These are phyloP conservation scores for Emydura subglobosa DNA, from an alignment of 2,113 vertebrate genomes.

Conservation along the genomic window DNA sequence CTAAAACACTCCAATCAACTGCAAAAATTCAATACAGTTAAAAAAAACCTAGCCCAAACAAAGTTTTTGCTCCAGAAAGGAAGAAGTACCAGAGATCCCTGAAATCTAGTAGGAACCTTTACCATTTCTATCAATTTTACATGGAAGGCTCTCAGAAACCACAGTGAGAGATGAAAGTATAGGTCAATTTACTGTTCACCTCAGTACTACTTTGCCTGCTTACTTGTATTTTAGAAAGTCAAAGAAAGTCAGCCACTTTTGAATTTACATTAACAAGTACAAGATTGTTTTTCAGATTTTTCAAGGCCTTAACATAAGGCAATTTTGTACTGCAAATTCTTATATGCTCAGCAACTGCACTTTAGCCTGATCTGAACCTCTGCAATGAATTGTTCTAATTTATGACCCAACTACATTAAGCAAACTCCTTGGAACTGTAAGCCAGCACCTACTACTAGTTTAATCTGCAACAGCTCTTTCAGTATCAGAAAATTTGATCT, in stretches of 20 bases:
- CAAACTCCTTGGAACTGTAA: not conserved
- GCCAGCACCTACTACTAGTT: not conserved
- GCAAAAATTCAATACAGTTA: not conserved
- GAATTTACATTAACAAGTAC: not conserved
- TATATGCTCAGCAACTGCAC: not conserved
- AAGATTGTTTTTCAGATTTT: not conserved
- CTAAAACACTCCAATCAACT: not conserved
- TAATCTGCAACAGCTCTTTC: accelerated
- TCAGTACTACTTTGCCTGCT: not conserved
- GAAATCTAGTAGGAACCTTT: not conserved
- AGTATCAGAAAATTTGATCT: not conserved
- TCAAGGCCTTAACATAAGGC: not conserved
- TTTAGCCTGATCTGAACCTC: not conserved
- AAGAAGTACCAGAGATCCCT: not conserved
- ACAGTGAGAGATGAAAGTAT: not conserved
- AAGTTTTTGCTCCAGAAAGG: not conserved
- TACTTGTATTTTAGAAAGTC: not conserved
- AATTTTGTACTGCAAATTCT: not conserved
- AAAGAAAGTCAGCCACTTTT: not conserved
- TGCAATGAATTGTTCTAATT: accelerated
- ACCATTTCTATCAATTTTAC: not conserved
- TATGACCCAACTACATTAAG: not conserved
- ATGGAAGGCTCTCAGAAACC: not conserved
- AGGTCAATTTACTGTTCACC: not conserved
- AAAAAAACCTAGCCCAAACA: not conserved